These are phyloP conservation scores for Cynodonichthys magdalenae DNA, from an alignment of 2,797 vertebrate species.

Conservation along the genomic window DNA sequence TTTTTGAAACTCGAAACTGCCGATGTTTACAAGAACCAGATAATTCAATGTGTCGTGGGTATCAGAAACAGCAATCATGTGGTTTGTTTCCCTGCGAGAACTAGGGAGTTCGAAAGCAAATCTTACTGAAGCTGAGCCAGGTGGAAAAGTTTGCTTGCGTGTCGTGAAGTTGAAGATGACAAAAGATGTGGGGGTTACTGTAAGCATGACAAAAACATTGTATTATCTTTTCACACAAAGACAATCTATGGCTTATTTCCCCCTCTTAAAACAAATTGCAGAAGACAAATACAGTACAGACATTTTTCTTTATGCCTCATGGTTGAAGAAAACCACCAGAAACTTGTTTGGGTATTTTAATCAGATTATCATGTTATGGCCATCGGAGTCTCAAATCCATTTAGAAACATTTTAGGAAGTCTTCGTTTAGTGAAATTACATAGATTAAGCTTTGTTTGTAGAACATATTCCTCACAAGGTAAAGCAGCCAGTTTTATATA, in stretches of 20 bases:
- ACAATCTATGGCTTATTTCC: slow-evolving; percentile 1
- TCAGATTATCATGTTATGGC: not conserved
- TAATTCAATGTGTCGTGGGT: slow-evolving; percentile 49
- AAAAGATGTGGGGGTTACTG: slow-evolving; percentile 39
- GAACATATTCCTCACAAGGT: not conserved
- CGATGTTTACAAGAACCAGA: slow-evolving; percentile 51
- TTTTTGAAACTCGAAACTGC: slow-evolving; percentile 55
- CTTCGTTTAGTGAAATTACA: slow-evolving; percentile 7
- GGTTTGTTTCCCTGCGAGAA: slow-evolving; percentile 44
- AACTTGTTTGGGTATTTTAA: not conserved
- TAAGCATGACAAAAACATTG: slow-evolving; percentile 34
- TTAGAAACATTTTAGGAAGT: slow-evolving; percentile 4
- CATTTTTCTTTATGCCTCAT: not conserved
- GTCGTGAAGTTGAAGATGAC: slow-evolving; percentile 39
- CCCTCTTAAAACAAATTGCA: slow-evolving; percentile 9
- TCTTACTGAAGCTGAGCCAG: slow-evolving; percentile 22
- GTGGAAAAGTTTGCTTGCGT: slow-evolving; percentile 22
- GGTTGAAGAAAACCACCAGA: not conserved
- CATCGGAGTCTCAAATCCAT: not conserved
- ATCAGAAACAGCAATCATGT: slow-evolving; percentile 57
- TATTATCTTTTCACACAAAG: slow-evolving; percentile 26
- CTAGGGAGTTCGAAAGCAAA: slow-evolving; percentile 12
- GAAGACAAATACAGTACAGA: slow-evolving; percentile 6
- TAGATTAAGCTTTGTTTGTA: slow-evolving; percentile 11
- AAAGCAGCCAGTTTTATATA: slow-evolving; percentile 3